phyloP scores from a whole-genome alignment of 2,113 vertebrate species.

The Suncus etruscus region DNA sequence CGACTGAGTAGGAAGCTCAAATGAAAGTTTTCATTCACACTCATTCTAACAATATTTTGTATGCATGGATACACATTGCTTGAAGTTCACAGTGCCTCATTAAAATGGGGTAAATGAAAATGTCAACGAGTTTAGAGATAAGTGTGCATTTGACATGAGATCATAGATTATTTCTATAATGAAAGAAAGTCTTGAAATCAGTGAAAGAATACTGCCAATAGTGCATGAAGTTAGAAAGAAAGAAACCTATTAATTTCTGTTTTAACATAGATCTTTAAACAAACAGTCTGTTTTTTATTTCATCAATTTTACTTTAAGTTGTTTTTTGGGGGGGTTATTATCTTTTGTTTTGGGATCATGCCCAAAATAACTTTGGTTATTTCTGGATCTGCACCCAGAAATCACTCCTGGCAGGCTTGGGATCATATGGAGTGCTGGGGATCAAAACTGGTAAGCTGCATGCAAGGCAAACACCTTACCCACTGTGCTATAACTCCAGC shows the following conservation, averaged over 20 bases:
- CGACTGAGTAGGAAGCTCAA: conserved; percentile 13
- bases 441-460: too few species aligned
- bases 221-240: background rate
- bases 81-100: conserved; percentile 39
- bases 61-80: conserved; percentile 14
- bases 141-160: background rate
- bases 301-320: background rate
- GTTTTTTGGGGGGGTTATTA: too few species aligned
- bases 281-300: background rate
- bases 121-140: background rate
- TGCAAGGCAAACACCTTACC: too few species aligned
- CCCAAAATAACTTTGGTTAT: too few species aligned
- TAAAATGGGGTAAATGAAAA: conserved; percentile 42
- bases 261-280: background rate
- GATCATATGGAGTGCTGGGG: too few species aligned
- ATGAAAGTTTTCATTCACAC: conserved; percentile 56
- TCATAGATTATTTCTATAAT: background rate
- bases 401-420: too few species aligned
- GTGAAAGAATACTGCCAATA: background rate
- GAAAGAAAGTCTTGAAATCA: conserved; percentile 35
- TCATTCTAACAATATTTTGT: conserved; percentile 41
- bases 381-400: too few species aligned
- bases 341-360: too few species aligned
- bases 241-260: background rate
- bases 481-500: too few species aligned